A percentile compares a stretch with the other conserved stretches of the same genome.
These are phyloP conservation scores for Thereuonema tuberculata DNA, from an alignment of 1,140 invertebrate species.

Conservation along the genomic window DNA sequence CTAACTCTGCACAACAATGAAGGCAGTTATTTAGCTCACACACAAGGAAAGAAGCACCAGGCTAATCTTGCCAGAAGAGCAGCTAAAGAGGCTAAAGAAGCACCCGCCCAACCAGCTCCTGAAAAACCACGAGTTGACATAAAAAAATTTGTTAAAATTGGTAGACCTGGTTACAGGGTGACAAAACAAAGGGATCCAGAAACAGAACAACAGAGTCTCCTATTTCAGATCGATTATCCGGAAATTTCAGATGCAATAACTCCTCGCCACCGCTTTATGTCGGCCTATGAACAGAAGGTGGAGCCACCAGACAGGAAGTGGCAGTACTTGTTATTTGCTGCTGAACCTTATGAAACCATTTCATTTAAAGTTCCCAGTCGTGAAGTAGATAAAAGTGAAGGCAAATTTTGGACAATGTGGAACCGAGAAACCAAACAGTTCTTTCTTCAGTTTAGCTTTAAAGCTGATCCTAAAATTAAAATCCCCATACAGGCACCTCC, in stretches of 20 bases:
- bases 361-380: conserved; percentile 97
- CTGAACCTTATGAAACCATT: conserved; percentile 99
- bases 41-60: conserved; percentile 99
- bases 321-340: conserved; percentile 99
- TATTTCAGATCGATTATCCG: conserved; percentile 88
- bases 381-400: conserved; percentile 95
- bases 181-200: conserved; percentile 96
- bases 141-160: conserved; percentile 99
- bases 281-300: conserved; percentile 99
- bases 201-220: conserved; percentile 84
- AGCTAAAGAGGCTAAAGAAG: conserved; percentile 96
- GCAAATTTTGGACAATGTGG: conserved; percentile 98
- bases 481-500: conserved; percentile 8
- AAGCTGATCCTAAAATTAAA: conserved; percentile 51
- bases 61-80: conserved; percentile 93
- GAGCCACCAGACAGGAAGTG: conserved; percentile 98
- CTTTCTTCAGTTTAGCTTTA: conserved; percentile 90
- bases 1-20: conserved; percentile 98
- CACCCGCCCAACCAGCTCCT: conserved; percentile 72
- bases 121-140: conserved; percentile 92
- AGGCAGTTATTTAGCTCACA: conserved; percentile 97
- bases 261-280: conserved; percentile 97
- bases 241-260: conserved; percentile 90
- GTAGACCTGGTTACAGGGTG: conserved; percentile 94
- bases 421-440: conserved; percentile 98